Conservation (phyloP, 2,888 invertebrate genomes). For the Ischnura elegans region DNA sequence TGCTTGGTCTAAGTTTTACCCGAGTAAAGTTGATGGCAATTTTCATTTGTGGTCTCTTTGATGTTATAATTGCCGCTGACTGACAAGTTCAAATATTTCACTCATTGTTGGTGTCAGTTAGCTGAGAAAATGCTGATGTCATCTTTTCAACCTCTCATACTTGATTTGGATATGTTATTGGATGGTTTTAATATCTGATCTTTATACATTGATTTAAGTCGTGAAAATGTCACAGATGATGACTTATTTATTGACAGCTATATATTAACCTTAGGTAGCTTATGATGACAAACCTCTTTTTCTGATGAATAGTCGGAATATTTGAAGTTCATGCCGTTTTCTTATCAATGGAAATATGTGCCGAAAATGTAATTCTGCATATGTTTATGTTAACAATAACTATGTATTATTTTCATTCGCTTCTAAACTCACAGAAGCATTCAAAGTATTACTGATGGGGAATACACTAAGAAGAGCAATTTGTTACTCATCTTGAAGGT, state of each 20-base stretch:
- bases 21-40: not conserved
- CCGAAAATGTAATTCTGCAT: too few relatives aligned
- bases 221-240: not conserved
- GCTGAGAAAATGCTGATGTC: not conserved
- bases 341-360: too few relatives aligned
- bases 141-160: not conserved
- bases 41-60: not conserved
- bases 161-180: not conserved
- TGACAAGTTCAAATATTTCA: not conserved
- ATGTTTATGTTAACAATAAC: too few relatives aligned
- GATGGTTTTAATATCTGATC: too few relatives aligned
- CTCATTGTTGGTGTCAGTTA: not conserved
- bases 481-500: too few relatives aligned
- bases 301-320: too few relatives aligned
- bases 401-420: too few relatives aligned
- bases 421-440: too few relatives aligned
- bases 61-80: not conserved
- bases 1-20: not conserved
- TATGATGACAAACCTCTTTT: not conserved
- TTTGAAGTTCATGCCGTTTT: too few relatives aligned
- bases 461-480: too few relatives aligned
- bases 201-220: too few relatives aligned
- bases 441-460: too few relatives aligned
- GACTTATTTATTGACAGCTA: not conserved
- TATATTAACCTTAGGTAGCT: not conserved